Evolutionary conservation across 2,113 vertebrate species (phyloP), one percentile per base, ranked within the genome.

Genomic region (Otolemur garnettii): DNA sequence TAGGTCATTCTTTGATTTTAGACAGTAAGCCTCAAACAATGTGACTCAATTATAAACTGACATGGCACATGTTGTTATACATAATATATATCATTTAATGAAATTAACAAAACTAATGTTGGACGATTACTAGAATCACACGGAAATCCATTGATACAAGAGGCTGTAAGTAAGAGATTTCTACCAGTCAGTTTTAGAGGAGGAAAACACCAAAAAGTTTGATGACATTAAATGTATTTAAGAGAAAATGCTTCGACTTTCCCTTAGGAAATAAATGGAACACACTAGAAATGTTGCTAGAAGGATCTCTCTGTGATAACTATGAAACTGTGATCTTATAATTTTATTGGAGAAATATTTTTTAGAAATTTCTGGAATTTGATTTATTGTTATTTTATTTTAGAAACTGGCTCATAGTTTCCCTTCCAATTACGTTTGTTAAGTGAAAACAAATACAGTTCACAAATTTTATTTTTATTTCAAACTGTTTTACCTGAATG

Each of bases 351-450:
- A 94, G 38, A 88, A 90, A 53, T 78, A 15, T 4, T 72, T 59
- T 80, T 30, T 2, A 2, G 66, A 87, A 94, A 53, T 33, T 33
- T 21, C 5, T 89, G 87, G 7, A 12, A 59, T 88, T 89, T 94
- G 30, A 77, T 64, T 78, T 45, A 19, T 72, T 86, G 78, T 93
- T 66, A 74, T 93, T 96, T 89, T 75, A 87, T 77, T 85, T 38
- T 82, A 80, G 33, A 96, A 92, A 81, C 81, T 88, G 85, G 10
- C 8, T 90, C 30, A 57, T 50, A 85, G 14, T 66, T 93, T 86
- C 35, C 74, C 66, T 42, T 89, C 26, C 33, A 86, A 77, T 55
- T 71, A 33, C 7, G n/a, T 77, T 96, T 96, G n/a, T 83, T 87
- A 95, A 30, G 30, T 86, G 60, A 68, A 86, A 92, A 19, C 53